Evolutionary conservation across 2,797 vertebrate species (phyloP).

Genomic region (Leuciscus waleckii): DNA sequence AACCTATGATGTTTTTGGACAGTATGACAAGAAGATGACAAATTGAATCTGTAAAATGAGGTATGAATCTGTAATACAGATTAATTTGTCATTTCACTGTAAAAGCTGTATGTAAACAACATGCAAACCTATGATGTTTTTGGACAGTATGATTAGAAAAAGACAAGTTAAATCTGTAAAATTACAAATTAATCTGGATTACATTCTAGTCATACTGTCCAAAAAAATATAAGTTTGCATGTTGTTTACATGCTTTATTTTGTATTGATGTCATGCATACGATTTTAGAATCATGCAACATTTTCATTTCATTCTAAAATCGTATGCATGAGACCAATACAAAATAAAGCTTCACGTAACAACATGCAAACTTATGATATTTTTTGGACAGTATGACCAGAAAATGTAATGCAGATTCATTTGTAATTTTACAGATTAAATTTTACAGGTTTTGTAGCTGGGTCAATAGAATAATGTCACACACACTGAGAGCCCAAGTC

Average conservation of each 20-base stretch:
- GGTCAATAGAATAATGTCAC: background rate
- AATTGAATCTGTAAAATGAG: no score
- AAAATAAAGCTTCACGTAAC: background rate
- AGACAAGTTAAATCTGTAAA: background rate
- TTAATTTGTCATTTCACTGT: no score
- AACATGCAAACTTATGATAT: background rate
- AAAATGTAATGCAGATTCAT: background rate
- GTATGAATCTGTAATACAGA: no score
- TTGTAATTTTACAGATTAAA: conserved; percentile 1
- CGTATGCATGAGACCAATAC: background rate
- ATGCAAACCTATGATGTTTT: background rate
- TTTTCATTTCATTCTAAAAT: background rate
- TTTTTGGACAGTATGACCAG: background rate
- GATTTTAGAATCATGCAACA: no score
- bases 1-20: background rate
- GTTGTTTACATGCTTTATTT: conserved; percentile 1
- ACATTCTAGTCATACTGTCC: background rate
- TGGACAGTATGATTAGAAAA: no score
- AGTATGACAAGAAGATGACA: no score
- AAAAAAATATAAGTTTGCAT: background rate
- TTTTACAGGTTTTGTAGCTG: background rate
- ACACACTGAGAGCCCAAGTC: conserved; percentile 1
- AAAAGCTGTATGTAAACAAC: background rate
- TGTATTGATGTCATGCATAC: background rate
- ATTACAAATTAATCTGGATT: background rate